Evolutionary conservation across 2,797 vertebrate genomes (phyloP).

Genomic region (Liparis tanakae): DNA sequence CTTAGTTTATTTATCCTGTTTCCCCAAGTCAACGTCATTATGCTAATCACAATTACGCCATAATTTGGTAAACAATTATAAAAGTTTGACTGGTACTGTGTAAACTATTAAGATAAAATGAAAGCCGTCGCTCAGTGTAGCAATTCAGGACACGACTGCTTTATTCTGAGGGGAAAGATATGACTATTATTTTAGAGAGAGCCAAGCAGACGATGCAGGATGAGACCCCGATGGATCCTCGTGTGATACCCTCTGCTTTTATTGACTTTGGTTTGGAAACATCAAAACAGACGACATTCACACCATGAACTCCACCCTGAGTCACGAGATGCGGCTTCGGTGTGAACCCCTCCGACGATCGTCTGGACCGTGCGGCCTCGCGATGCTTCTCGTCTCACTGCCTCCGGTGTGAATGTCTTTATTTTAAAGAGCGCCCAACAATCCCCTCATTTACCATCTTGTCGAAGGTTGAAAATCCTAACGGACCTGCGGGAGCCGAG

Average conservation of each 20-base stretch:
- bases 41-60: background rate
- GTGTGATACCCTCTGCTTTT: conserved; percentile 50
- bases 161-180: conserved; percentile 40
- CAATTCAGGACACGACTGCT: conserved; percentile 21
- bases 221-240: conserved; percentile 29
- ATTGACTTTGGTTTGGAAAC: conserved; percentile 37
- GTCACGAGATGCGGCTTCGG: conserved; percentile 18
- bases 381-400: conserved; percentile 9
- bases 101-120: conserved; percentile 23
- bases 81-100: background rate
- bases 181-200: conserved; percentile 39
- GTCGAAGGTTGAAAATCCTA: conserved; percentile 16
- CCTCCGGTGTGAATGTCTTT: conserved; percentile 32
- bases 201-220: conserved; percentile 22
- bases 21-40: background rate
- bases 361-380: conserved; percentile 22
- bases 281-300: conserved; percentile 8
- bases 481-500: conserved; percentile 5
- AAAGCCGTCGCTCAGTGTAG: conserved; percentile 46
- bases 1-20: background rate
- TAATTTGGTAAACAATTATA: background rate
- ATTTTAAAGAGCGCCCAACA: conserved; percentile 19
- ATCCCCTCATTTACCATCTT: conserved; percentile 17
- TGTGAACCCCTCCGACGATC: conserved; percentile 25
- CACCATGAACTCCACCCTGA: background rate